Evolutionary conservation across 2,113 vertebrate species (phyloP), one percentile per base, ranked within the genome.

Genomic region (Procavia capensis): DNA sequence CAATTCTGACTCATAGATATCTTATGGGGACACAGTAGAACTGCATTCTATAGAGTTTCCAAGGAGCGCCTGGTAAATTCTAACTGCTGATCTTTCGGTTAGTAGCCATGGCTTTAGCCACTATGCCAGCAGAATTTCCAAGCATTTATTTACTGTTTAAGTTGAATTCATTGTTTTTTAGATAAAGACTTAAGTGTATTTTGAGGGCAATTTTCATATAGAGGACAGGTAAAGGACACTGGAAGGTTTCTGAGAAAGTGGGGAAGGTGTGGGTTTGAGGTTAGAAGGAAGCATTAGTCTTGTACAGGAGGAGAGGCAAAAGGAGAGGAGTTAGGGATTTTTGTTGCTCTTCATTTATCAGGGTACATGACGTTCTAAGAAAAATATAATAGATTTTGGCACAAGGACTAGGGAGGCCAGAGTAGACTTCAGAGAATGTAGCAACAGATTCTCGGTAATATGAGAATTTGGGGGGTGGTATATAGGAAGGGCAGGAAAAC

Each of bases 241-340:
- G 31, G 72, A 90, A 86, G 47, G 13, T 72, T 88, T 64, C 72
- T 68, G 31, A 95, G 70, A 90, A 70, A 22, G 68, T 39, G 87
- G 50, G 88, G 78, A 83, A 34, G 34, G 20, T 95, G 17, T 84
- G n/a, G 27, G 61, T 41, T 74, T 72, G 78, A 80, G 47, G 39
- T 45, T 85, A 88, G n/a, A 11, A 70, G 59, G 50, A 85, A 82
- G 59, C 50, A 41, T 86, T 85, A 57, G 27, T 31, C 27, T 81
- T 68, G 24, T 31, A 59, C 29, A 54, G 41, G 72, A 82, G 61
- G 41, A 70, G 17, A 45, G 19, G 41, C 25, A 20, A 43, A 84
- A 81, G 47, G 47, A 75, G 75, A 81, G 45, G 14, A 63, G 17
- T 36, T 83, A 36, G 31, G 47, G 25, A 43, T 47, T 36, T 94